These are phyloP conservation scores for Salvelinus alpinus DNA, from an alignment of 2,113 vertebrate genomes.

Conservation along the genomic window DNA sequence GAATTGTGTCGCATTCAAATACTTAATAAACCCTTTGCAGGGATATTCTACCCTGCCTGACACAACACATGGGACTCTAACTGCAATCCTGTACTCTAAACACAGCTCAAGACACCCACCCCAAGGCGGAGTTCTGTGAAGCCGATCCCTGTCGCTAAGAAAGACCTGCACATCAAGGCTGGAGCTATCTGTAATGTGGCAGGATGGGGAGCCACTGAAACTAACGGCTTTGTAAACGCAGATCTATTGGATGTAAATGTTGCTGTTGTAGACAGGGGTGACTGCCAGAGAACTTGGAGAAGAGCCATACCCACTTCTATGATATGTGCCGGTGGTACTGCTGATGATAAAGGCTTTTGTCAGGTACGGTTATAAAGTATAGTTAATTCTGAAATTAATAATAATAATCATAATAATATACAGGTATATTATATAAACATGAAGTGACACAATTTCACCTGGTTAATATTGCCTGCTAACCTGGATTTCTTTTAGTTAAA, in stretches of 20 bases:
- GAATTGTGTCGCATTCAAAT: too few relatives aligned
- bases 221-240: not conserved
- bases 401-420: too few relatives aligned
- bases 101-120: conserved; percentile 13
- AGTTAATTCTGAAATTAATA: too few relatives aligned
- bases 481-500: too few relatives aligned
- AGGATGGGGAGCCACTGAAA: conserved; percentile 39
- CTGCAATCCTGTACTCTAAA: not conserved
- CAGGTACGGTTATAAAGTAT: not conserved
- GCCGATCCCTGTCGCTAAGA: conserved; percentile 36
- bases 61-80: too few relatives aligned
- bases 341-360: not conserved
- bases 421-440: too few relatives aligned
- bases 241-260: conserved; percentile 35
- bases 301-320: not conserved
- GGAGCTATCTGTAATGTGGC: conserved; percentile 43
- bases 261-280: conserved; percentile 7
- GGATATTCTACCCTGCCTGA: too few relatives aligned
- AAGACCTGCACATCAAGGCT: conserved; percentile 30
- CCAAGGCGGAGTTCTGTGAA: conserved; percentile 4
- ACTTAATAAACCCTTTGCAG: too few relatives aligned
- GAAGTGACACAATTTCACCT: too few relatives aligned
- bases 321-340: not conserved
- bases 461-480: too few relatives aligned
- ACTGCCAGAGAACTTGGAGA: not conserved